phyloP scores from a whole-genome alignment of 2,888 invertebrate species.

The Petrophora chlorosata region DNA sequence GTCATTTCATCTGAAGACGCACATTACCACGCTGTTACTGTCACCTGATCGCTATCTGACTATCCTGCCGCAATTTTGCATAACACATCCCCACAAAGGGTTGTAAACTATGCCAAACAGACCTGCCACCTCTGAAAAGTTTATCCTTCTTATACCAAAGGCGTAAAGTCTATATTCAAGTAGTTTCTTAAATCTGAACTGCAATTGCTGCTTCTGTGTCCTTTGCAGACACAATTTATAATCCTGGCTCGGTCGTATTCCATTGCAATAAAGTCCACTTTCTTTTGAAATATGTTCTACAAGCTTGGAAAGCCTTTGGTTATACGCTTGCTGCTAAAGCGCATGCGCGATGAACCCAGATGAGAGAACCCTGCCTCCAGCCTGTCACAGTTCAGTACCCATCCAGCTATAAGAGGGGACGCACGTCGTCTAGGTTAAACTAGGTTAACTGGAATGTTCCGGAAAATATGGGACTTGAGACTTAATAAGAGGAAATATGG shows the following conservation, averaged over 20 bases:
- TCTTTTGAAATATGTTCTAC: not conserved
- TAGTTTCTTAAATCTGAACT: not conserved
- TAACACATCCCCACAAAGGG: conserved; percentile 45
- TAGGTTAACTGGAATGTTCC: conserved; percentile 30
- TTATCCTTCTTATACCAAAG: not conserved
- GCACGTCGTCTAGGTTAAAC: conserved; percentile 19
- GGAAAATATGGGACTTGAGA: conserved; percentile 28
- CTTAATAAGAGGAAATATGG: conserved; percentile 26
- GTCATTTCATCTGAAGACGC: conserved; percentile 21
- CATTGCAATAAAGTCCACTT: conserved; percentile 13
- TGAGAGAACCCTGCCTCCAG: conserved; percentile 26
- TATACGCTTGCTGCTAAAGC: conserved; percentile 23
- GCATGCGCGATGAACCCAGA: conserved; percentile 42
- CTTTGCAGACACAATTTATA: conserved; percentile 1
- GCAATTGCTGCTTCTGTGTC: not conserved
- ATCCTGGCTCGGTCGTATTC: conserved; percentile 9
- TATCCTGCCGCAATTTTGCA: conserved; percentile 45
- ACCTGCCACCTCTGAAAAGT: not conserved
- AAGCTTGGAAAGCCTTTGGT: conserved; percentile 9
- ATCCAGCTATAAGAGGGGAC: conserved; percentile 8
- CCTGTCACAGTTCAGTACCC: conserved; percentile 29
- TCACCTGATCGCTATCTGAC: conserved; percentile 36
- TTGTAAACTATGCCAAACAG: conserved; percentile 37
- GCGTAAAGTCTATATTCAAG: conserved; percentile 21
- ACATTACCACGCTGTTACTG: conserved; percentile 33